Evolutionary conservation across 2,797 vertebrate genomes (phyloP).

Genomic region (Eurystomus glaucurus): DNA sequence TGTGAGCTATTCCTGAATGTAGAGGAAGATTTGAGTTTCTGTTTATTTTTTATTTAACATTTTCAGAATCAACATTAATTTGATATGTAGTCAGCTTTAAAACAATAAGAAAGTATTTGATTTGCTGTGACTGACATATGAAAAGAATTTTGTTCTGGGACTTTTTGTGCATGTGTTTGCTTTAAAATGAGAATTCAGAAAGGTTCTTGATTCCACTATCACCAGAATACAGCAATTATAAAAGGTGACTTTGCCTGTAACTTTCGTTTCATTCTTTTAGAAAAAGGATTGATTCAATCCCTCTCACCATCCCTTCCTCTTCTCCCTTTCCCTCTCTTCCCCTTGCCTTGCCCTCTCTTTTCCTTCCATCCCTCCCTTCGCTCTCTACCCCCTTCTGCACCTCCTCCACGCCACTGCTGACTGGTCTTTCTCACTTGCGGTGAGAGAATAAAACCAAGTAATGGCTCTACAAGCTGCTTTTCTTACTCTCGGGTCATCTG

Average conservation of each 20-base stretch:
- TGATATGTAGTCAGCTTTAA: neutral
- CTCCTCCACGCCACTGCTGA: neutral
- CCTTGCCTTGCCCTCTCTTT: neutral
- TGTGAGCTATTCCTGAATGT: neutral
- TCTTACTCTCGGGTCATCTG: neutral
- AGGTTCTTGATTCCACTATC: neutral
- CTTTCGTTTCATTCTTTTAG: neutral
- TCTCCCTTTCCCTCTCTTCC: neutral
- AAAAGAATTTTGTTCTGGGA: fast-evolving
- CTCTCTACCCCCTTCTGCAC: neutral
- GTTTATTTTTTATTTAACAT: neutral
- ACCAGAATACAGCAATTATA: neutral
- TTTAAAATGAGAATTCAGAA: neutral
- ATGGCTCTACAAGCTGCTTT: neutral
- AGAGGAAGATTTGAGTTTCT: neutral
- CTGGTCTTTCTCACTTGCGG: neutral
- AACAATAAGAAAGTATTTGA: neutral
- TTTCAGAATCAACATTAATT: neutral
- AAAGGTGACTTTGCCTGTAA: neutral
- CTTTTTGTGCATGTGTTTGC: neutral
- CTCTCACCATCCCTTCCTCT: neutral
- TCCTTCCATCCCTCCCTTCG: neutral
- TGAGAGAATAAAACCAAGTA: neutral
- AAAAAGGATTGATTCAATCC: neutral
- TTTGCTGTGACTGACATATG: neutral